Evolutionary conservation across 2,113 vertebrate species (phyloP), one percentile per base, ranked within the genome.

Genomic region (Leptobrachium ailaonicum): DNA sequence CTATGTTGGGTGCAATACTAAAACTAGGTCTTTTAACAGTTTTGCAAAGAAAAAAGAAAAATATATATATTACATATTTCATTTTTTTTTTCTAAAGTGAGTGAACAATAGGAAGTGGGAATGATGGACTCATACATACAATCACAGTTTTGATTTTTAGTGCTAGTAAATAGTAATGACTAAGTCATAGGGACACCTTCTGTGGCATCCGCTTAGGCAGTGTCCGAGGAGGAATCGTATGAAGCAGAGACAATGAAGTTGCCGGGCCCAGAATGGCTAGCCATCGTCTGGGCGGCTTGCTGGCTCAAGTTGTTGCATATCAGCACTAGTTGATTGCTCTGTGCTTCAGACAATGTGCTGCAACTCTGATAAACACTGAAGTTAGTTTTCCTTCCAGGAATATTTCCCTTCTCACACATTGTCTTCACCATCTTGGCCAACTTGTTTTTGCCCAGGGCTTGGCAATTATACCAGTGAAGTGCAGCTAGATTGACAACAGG

Each of bases 381-480:
- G 87, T 95, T 95, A 78, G 94, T 95, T 74, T 94, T 94, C 77
- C 94, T 83, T 56, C 94, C 94, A 0, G 94, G 94, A 77, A 95
- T 95, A 87, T 95, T 95, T 83, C 93, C 94, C 82, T 95, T 95
- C 87, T 95, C 94, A 0, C 94, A 95, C 94, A 95, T 95, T 0
- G 93, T 95, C 88, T 95, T 95, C 82, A 95, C 94, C 94, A 95
- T 95, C 89, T 95, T 95, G 83, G 94, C 94, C 75, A 95, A 88
- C 84, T 95, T 95, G 84, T 95, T 95, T 86, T 95, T 95, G 75
- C 94, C 94, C 2, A 95, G 91, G 45, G 94, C 94, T 78, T 95
- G 94, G 84, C 94, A 94, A 10, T 95, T 95, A 88, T 95, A 95
- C 94, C 94, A 95, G 47, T 95, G 94, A 40, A 95, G 92, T 0